Evolutionary conservation across 2,113 vertebrate genomes (phyloP).

Genomic region (Cinclus mexicanus): DNA sequence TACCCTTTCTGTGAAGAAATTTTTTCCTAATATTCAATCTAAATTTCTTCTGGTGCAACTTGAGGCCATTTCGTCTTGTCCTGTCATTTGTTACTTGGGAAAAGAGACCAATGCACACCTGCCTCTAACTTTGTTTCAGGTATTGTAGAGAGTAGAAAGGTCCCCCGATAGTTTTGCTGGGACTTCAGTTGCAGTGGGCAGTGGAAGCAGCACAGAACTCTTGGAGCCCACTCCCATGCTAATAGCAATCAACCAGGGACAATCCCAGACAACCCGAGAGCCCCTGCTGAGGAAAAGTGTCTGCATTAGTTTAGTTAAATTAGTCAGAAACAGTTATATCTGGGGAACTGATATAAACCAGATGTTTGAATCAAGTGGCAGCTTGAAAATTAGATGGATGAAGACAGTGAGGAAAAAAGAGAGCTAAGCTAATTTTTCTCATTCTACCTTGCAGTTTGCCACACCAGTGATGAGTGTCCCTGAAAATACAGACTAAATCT

Average conservation of each 20-base stretch:
- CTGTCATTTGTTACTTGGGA: neutral
- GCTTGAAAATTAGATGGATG: neutral
- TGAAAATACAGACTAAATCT: neutral
- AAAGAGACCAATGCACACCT: neutral
- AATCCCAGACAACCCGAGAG: accelerated
- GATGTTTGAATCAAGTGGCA: neutral
- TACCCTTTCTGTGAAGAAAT: neutral
- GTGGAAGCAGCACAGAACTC: neutral
- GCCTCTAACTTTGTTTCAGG: neutral
- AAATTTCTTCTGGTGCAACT: neutral
- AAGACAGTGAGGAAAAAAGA: neutral
- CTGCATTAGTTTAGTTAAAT: neutral
- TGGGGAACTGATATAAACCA: neutral
- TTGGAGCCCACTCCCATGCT: neutral
- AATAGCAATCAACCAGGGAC: neutral
- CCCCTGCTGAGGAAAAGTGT: neutral
- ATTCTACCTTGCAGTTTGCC: neutral
- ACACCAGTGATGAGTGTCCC: neutral
- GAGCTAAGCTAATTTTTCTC: neutral
- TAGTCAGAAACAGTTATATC: neutral
- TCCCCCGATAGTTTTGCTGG: accelerated
- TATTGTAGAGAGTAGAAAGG: neutral
- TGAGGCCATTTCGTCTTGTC: neutral
- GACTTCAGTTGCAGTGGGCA: neutral
- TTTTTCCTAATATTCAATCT: neutral